These are phyloP conservation scores for Acrobeloides nanus DNA, from an alignment of 2,888 invertebrate species.

Conservation along the genomic window DNA sequence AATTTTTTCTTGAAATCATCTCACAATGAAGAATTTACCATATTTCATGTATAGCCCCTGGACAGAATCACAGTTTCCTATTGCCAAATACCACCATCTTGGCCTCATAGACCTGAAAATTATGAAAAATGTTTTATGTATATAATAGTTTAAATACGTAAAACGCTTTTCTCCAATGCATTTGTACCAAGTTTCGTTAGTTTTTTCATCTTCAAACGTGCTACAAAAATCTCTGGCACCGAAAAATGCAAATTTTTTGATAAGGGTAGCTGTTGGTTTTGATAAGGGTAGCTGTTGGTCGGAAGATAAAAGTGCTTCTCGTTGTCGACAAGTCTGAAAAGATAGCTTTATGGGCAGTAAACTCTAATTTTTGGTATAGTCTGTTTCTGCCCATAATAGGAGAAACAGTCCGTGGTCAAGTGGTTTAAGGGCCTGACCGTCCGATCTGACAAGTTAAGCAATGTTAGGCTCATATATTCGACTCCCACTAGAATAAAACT, in stretches of 20 bases:
- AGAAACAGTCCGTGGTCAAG: too few relatives aligned
- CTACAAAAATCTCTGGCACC: conserved; percentile 20
- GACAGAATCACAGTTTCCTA: conserved; percentile 62
- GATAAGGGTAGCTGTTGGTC: conserved; percentile 70
- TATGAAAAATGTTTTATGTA: conserved; percentile 9
- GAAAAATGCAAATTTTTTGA: conserved; percentile 21
- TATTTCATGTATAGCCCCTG: conserved; percentile 62
- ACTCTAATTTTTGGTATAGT: not conserved
- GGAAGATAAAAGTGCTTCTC: conserved; percentile 68
- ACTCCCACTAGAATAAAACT: too few relatives aligned
- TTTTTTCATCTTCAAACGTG: conserved; percentile 5
- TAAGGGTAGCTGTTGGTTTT: too few relatives aligned
- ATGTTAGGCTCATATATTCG: too few relatives aligned
- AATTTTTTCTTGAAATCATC: too few relatives aligned
- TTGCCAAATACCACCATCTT: conserved; percentile 87
- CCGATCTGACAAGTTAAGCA: too few relatives aligned
- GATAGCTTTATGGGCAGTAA: not conserved
- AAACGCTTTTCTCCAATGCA: conserved; percentile 25
- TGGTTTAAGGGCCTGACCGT: too few relatives aligned
- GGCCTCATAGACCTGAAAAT: conserved; percentile 66
- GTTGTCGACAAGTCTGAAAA: conserved; percentile 68
- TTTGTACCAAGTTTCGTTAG: conserved; percentile 19
- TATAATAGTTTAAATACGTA: not conserved
- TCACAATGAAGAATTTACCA: too few relatives aligned
- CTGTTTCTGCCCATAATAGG: too few relatives aligned